phyloP scores from a whole-genome alignment of 2,113 vertebrate genomes.

The Theristicus caerulescens region DNA sequence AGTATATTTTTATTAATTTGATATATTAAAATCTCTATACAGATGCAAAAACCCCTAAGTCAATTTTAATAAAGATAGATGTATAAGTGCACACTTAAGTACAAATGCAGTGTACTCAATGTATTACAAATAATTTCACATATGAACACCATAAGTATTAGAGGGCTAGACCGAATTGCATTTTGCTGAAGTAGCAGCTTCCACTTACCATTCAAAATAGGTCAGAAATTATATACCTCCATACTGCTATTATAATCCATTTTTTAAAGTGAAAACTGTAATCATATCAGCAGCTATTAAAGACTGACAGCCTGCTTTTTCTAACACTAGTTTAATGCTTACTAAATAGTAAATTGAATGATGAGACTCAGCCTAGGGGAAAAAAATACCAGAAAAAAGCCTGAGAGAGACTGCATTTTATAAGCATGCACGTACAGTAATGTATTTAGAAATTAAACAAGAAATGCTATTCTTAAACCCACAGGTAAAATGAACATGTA shows the following conservation, averaged over 20 bases:
- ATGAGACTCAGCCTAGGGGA: background rate
- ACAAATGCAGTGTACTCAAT: background rate
- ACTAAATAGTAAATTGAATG: background rate
- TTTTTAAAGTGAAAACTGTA: constrained; percentile 10
- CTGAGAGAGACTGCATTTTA: background rate
- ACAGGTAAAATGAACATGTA: background rate
- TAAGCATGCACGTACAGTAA: background rate
- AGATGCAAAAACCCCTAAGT: background rate
- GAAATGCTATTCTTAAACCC: background rate
- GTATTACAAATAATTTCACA: background rate
- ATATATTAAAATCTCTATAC: background rate
- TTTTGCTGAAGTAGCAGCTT: background rate
- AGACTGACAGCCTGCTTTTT: background rate
- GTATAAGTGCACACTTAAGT: too few relatives aligned
- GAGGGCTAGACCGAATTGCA: background rate
- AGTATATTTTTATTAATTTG: background rate
- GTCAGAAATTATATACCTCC: background rate
- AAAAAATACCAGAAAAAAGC: background rate
- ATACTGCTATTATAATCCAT: background rate
- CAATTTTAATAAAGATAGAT: background rate
- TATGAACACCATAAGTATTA: background rate
- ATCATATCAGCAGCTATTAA: background rate
- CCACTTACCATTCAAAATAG: background rate
- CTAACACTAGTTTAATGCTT: background rate
- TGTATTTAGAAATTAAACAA: background rate